Base-by-base conservation (phyloP, 2,888 invertebrate species). In the Harpalus rubripes region DNA sequence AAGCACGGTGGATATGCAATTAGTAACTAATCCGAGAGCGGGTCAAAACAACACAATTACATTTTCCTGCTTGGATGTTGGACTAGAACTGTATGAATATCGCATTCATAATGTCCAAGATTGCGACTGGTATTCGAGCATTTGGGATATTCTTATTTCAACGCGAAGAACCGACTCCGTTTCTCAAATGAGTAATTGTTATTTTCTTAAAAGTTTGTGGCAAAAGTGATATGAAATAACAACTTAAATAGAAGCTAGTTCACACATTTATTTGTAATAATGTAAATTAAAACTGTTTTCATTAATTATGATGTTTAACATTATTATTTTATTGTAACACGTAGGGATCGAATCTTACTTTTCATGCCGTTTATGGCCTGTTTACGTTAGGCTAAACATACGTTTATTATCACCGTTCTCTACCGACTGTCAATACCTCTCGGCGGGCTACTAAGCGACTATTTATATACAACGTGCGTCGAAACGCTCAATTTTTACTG, bases 41-140 rank as follows among this genome's bases (percentile, higher is more conserved):
- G 72, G 72, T 74, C 72, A 74, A 44, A 74, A 74, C 72, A 74
- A 74, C 72, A 74, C 72, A 74, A 74, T 74, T 74, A 74, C 72
- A 74, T 74, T 74, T 74, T 74, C 72, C 10, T 44, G 44, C 72
- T 12, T 12, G 10, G 41, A 44, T 44, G 44, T 16, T 7, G 39
- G 39, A n/a, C 39, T 39, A 41, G 44, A 12, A 12, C 72, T 44
- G 16, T 74, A 44, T 44, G 44, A 74, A 74, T 44, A 44, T 74
- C 72, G 41, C 72, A 44, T 41, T 74, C 72, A 74, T 18, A 74
- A 74, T 74, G 44, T 39, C 63, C 18, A 32, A 5, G 63, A 12
- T 12, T 52, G 44, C 12, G 44, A 12, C 44, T 52, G 10, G 44
- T 12, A 52, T 52, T 59, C 59, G n/a, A 39, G 68, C 15, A 68